A percentile compares a stretch with the other conserved stretches of the same genome.
phyloP scores from a whole-genome alignment of 1,140 invertebrate species.

The Harpegnathos saltator region DNA sequence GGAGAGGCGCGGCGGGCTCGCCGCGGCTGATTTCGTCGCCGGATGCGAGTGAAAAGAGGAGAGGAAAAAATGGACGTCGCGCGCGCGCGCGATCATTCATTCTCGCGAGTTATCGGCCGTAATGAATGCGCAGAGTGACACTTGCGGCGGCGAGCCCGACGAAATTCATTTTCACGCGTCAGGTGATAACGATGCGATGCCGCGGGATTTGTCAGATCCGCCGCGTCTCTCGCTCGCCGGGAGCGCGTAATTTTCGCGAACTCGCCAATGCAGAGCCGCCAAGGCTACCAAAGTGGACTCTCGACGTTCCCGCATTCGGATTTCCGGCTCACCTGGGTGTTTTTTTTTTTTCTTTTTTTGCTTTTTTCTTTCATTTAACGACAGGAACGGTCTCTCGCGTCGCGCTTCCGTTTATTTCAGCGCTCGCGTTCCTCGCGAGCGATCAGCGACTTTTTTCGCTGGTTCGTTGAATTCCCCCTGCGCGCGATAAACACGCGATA shows the following conservation, averaged over 20 bases:
- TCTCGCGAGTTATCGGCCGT: not conserved
- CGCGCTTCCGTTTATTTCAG: constrained; percentile 11
- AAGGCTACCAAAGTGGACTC: no score
- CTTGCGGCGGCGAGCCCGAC: not conserved
- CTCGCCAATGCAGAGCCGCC: not conserved
- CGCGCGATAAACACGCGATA: not conserved
- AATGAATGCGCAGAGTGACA: constrained; percentile 14
- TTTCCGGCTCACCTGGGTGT: not conserved
- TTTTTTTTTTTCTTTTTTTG: no score
- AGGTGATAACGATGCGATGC: constrained; percentile 8
- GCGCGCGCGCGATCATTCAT: not conserved
- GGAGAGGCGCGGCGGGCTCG: no score
- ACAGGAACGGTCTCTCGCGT: not conserved
- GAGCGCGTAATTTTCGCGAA: constrained; percentile 9
- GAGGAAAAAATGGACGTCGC: not conserved
- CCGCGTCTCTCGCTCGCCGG: not conserved
- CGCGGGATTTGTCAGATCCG: not conserved
- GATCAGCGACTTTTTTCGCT: constrained; percentile 8
- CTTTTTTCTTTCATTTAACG: no score
- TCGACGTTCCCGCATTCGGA: constrained; percentile 12
- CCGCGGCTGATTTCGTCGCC: not conserved
- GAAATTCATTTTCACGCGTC: constrained; percentile 18
- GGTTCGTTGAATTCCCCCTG: not conserved
- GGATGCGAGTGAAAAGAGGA: not conserved
- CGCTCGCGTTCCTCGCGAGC: not conserved